Conservation (phyloP, 2,113 vertebrate species). For the Sminthopsis crassicaudata region DNA sequence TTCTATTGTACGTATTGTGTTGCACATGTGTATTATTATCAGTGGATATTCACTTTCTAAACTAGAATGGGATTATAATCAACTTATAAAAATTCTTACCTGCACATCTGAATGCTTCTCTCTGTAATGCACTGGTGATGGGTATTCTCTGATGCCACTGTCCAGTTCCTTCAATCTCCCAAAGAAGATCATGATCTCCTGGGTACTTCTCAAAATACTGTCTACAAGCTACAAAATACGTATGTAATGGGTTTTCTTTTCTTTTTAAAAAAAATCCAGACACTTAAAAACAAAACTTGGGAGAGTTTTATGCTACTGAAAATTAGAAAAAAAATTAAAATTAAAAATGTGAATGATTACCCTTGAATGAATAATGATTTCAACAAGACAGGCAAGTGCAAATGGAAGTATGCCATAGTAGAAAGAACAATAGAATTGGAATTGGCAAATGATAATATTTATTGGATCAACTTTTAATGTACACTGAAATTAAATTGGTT, state of each 20-base stretch:
- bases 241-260: constrained; percentile 46
- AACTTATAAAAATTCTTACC: constrained; percentile 79
- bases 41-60: background rate
- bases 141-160: constrained; percentile 86
- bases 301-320: background rate
- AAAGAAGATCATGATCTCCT: constrained; percentile 86
- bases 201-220: constrained; percentile 90
- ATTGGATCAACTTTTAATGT: background rate
- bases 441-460: background rate
- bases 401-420: background rate
- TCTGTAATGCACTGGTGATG: constrained; percentile 81
- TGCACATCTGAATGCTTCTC: constrained; percentile 69
- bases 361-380: background rate
- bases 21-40: background rate
- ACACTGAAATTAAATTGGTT: no score
- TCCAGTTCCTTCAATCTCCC: constrained; percentile 90
- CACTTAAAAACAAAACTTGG: background rate
- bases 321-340: background rate
- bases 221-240: constrained; percentile 88
- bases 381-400: background rate
- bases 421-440: background rate
- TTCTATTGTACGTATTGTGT: background rate
- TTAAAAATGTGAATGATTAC: background rate
- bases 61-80: background rate
- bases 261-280: background rate